A percentile compares a stretch with the other conserved stretches of the same genome.
phyloP scores from a whole-genome alignment of 2,797 vertebrate genomes.

The Pangasius sanitwongsei region DNA sequence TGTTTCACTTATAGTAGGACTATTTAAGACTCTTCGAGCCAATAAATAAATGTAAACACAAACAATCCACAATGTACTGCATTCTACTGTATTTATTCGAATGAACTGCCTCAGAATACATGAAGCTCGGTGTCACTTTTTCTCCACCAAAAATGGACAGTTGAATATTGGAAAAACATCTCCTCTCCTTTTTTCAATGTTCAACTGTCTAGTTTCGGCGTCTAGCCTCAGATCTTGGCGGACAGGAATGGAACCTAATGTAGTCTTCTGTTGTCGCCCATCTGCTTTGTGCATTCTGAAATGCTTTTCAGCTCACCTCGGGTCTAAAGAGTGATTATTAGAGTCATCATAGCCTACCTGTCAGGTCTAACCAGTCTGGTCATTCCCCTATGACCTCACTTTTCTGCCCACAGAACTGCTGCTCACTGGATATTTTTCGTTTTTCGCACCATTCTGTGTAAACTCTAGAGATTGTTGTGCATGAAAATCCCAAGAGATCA shows the following conservation, averaged over 20 bases:
- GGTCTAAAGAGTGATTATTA: background rate
- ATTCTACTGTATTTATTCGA: background rate
- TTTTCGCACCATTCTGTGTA: background rate
- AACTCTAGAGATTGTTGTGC: background rate
- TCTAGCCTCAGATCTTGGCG: background rate
- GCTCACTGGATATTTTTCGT: background rate
- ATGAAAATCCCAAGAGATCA: background rate
- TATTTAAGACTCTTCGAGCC: background rate
- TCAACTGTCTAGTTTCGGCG: background rate
- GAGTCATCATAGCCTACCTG: background rate
- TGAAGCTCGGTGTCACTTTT: background rate
- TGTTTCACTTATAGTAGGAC: background rate
- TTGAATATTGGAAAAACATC: background rate
- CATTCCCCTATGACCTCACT: background rate
- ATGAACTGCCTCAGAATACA: background rate
- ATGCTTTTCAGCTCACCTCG: background rate
- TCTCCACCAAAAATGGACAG: background rate
- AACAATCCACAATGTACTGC: background rate
- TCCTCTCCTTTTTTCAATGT: background rate
- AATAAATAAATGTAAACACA: background rate
- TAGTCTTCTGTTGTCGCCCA: background rate
- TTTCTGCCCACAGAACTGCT: background rate
- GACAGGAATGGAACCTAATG: background rate
- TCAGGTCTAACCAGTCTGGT: background rate
- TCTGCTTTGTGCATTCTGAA: background rate